Base-by-base conservation (phyloP, 35 echinoderm and acorn worm species). In the Amphiura filiformis region DNA sequence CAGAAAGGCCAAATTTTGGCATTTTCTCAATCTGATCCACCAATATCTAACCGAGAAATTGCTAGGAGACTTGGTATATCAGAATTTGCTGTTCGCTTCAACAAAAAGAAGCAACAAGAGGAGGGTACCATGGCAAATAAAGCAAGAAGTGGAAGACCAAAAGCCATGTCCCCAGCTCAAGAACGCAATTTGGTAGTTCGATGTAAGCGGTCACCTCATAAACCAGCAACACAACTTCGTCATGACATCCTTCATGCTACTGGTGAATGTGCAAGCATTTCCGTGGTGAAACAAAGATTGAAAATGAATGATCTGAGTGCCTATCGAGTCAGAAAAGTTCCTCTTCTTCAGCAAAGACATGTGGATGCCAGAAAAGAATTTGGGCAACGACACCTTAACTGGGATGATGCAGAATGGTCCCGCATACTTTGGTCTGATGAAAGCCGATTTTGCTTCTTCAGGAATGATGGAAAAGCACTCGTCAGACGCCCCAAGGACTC, bases 391-490 rank as follows among this genome's bases (percentile, higher is more conserved):
- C 26, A 2, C 2, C 11, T 18, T 18, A 31, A 12, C 3, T 80
- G 78, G 78, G 4, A 36, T n/a, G 78, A 36, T 1, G 38, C 12
- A 4, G 34, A 80, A 13, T 80, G 78, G 78, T 35, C 7, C 1
- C 38, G 34, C 1, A 31, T 80, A 13, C 34, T 80, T 7, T 80
- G 78, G 78, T 80, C 78, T 5, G 78, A 80, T 80, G 78, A 80
- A 80, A 37, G 35, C 14, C 13, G 38, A 36, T 80, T 34, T 30
- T 70, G 61, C n/a, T 39, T 37, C 14, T 39, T 80, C 34, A 26
- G 61, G 26, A 70, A 17, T 47, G 41, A 70, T 30, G 28, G 61
- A 70, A 70, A 70, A 23, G 61, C 1, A 2, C 26, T 26, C 26
- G 9, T 70, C 1, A 11, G 61, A 1, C 61, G 26, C 2, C 61